A percentile compares a stretch with the other conserved stretches of the same genome.
Conservation (phyloP, 2,888 invertebrate genomes). For the Corbicula japonica region DNA sequence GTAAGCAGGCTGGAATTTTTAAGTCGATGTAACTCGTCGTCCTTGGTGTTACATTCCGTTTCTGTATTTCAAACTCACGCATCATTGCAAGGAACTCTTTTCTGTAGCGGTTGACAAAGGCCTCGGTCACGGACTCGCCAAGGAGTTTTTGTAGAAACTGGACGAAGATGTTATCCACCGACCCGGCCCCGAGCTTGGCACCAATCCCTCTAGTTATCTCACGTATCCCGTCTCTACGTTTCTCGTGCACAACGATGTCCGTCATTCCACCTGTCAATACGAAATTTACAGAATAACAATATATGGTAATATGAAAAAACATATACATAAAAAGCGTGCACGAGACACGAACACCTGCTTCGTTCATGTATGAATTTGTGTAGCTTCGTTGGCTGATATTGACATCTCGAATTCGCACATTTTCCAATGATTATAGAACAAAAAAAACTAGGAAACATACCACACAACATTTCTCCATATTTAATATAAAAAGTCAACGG, state of each 20-base stretch:
- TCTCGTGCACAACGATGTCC: slow-evolving; percentile 64
- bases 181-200: slow-evolving; percentile 55
- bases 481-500: no score
- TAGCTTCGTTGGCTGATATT: no score
- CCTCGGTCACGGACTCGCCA: slow-evolving; percentile 51
- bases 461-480: no score
- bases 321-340: no score
- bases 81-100: slow-evolving; percentile 60
- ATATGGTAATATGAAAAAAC: not conserved
- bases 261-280: slow-evolving; percentile 54
- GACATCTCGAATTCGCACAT: no score
- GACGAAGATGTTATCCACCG: slow-evolving; percentile 63
- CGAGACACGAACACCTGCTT: not conserved
- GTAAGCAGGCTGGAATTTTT: slow-evolving; percentile 52
- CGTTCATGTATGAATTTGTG: no score
- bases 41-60: slow-evolving; percentile 47
- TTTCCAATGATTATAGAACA: no score
- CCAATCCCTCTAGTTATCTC: slow-evolving; percentile 60
- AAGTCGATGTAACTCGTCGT: slow-evolving; percentile 54
- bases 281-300: not conserved
- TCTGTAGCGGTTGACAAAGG: slow-evolving; percentile 46
- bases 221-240: slow-evolving; percentile 56
- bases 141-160: slow-evolving; percentile 62
- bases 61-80: slow-evolving; percentile 62
- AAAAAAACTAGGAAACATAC: no score